Percentiles rank a stretch among this genome's conserved stretches.
phyloP scores from a whole-genome alignment of 2,797 vertebrate genomes.

The Atherinosoma microstoma region DNA sequence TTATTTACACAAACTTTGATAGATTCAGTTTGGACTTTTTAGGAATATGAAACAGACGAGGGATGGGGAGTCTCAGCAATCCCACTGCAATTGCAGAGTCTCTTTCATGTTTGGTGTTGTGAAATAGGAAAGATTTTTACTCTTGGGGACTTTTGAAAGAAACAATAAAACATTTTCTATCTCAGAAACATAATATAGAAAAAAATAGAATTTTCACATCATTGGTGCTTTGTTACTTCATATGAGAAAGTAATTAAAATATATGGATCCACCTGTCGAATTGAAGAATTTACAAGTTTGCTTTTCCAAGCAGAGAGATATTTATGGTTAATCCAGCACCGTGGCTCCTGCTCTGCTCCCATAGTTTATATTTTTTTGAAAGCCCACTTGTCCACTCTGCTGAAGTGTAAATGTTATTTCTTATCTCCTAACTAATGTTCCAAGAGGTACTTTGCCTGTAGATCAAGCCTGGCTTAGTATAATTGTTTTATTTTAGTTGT shows the following conservation, averaged over 20 bases:
- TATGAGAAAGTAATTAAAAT: background rate
- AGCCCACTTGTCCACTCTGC: conserved; percentile 28
- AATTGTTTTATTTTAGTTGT: conserved; percentile 9
- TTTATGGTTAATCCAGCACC: conserved; percentile 12
- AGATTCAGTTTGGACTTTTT: no score
- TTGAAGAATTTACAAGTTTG: background rate
- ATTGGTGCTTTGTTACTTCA: no score
- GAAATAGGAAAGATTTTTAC: background rate
- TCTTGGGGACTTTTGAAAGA: background rate
- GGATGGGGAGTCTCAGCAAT: background rate
- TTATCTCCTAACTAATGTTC: conserved; percentile 27
- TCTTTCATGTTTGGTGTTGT: background rate
- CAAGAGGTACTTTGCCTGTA: conserved; percentile 23
- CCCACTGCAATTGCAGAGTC: background rate
- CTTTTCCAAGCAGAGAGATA: background rate
- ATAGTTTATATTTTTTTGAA: conserved; percentile 33
- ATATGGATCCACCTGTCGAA: background rate
- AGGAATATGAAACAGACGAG: no score
- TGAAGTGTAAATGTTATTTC: conserved; percentile 28
- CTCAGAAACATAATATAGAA: no score
- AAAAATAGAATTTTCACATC: no score
- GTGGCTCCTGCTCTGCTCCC: conserved; percentile 11
- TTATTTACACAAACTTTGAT: no score
- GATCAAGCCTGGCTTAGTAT: conserved; percentile 18
- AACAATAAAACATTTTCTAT: background rate